phyloP scores from a whole-genome alignment of 2,113 vertebrate genomes.

The Psophia crepitans region DNA sequence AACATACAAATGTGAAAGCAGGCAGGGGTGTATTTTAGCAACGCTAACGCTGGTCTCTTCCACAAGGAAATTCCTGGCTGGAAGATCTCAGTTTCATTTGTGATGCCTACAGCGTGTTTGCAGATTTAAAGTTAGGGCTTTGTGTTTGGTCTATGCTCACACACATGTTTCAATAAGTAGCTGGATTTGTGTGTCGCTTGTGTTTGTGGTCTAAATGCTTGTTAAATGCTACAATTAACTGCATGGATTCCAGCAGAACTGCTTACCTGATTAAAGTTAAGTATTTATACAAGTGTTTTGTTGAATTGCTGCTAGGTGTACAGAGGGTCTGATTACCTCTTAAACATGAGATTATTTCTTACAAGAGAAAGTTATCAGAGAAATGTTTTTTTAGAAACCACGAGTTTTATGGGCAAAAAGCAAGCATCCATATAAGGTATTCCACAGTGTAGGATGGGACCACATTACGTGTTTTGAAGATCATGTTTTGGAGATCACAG shows the following conservation, averaged over 20 bases:
- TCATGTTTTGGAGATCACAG: neutral
- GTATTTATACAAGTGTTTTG: neutral
- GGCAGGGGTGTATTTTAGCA: neutral
- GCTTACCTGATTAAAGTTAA: neutral
- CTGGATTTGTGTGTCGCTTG: neutral
- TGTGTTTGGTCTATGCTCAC: neutral
- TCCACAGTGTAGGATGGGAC: neutral
- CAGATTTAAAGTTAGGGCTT: neutral
- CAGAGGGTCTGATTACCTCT: neutral
- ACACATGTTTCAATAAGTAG: fast-evolving
- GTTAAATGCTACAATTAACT: neutral
- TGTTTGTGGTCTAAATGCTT: neutral
- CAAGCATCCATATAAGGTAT: neutral
- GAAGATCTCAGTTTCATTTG: neutral
- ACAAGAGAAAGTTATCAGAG: neutral
- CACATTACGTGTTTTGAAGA: neutral
- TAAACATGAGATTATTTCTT: neutral
- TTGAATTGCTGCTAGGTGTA: neutral
- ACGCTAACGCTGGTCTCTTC: neutral
- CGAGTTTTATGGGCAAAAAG: neutral
- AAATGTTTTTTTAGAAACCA: neutral
- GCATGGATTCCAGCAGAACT: neutral
- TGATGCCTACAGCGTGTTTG: neutral
- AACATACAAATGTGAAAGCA: neutral
- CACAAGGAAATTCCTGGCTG: neutral